Percentiles rank a stretch among this genome's conserved stretches.
Conservation (phyloP, 2,888 invertebrate genomes). For the Laothoe populi region DNA sequence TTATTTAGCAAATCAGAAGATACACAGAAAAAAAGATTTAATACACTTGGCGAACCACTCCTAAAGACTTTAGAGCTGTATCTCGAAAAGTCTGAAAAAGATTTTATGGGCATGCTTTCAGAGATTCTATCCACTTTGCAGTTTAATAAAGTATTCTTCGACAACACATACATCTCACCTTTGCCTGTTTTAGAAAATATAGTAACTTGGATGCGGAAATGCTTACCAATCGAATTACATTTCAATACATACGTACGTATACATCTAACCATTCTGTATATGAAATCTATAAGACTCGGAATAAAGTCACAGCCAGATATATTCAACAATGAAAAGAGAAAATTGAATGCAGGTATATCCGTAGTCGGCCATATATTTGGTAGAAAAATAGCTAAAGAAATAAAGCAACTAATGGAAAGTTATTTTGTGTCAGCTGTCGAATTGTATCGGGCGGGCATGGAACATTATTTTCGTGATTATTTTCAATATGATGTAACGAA, state of each 20-base stretch:
- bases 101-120: background rate
- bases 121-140: background rate
- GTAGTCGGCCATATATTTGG: constrained; percentile 12
- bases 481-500: constrained; percentile 15
- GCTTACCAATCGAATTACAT: constrained; percentile 21
- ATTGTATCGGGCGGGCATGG: background rate
- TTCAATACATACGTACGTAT: constrained; percentile 15
- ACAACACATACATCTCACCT: constrained; percentile 7
- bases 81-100: background rate
- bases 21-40: constrained; percentile 15
- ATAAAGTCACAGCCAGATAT: constrained; percentile 2
- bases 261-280: constrained; percentile 25
- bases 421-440: constrained; percentile 13
- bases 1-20: constrained; percentile 17
- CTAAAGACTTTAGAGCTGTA: background rate
- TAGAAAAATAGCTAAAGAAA: constrained; percentile 2
- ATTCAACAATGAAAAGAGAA: constrained; percentile 3
- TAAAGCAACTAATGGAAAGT: background rate
- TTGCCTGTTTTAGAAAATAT: constrained; percentile 10
- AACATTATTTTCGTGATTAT: constrained; percentile 11
- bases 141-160: constrained; percentile 13
- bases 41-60: background rate
- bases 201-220: constrained; percentile 22
- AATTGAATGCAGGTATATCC: background rate
- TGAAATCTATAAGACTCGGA: constrained; percentile 19